Conservation (phyloP, 2,888 invertebrate genomes). For the Sceliomorpha sp. region DNA sequence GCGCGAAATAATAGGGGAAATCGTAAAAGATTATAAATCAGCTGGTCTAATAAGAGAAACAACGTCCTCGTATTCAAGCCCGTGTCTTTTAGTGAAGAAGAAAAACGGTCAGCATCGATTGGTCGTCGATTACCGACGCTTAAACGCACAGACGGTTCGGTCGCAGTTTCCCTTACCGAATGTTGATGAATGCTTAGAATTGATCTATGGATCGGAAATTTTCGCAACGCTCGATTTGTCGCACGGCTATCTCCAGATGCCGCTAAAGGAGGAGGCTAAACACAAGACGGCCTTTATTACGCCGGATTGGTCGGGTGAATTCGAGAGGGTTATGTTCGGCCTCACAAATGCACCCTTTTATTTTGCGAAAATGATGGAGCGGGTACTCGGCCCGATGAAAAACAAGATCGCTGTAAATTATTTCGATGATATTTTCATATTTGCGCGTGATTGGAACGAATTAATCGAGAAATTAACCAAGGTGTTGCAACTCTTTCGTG, state of each 20-base stretch:
- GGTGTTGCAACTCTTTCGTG: no score
- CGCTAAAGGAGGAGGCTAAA: neutral
- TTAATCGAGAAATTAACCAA: no score
- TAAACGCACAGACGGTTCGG: neutral
- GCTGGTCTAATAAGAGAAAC: conserved; percentile 7
- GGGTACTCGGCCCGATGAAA: conserved; percentile 52
- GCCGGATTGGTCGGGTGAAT: conserved; percentile 68
- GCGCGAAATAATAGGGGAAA: neutral
- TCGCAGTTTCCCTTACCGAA: conserved; percentile 5
- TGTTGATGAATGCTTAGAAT: no score
- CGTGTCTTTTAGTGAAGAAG: conserved; percentile 2
- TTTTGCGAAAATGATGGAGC: conserved; percentile 64
- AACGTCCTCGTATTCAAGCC: conserved; percentile 7
- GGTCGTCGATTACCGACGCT: conserved; percentile 8
- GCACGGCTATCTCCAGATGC: conserved; percentile 9
- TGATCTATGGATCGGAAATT: no score
- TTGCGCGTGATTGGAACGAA: no score
- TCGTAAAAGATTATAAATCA: conserved; percentile 4
- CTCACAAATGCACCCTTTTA: conserved; percentile 65
- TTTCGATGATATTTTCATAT: no score
- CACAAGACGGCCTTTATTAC: conserved; percentile 39
- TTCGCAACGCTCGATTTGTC: neutral
- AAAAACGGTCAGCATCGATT: neutral
- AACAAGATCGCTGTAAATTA: conserved; percentile 25
- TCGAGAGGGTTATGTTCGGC: conserved; percentile 65